Base-by-base conservation (phyloP, 1,140 invertebrate genomes). In the Samia ricini region DNA sequence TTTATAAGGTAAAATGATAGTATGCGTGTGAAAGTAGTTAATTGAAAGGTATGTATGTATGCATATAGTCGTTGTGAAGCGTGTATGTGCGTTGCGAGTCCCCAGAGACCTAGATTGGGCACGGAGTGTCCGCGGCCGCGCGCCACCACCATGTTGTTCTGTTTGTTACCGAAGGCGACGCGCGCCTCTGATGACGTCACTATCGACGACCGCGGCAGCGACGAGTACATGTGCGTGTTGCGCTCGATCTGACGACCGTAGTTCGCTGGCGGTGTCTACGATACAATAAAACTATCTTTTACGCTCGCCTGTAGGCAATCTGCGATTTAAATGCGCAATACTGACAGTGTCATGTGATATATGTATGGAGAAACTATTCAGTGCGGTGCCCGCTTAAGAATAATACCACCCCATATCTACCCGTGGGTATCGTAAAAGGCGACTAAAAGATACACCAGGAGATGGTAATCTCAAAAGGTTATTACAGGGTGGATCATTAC, bases 61-160 rank as follows among this genome's bases (percentile, higher is more conserved):
- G 49, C n/a, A 15, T n/a, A 18, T 50, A 20, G 51, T n/a, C n/a
- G 4, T 55, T 23, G n/a, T 1, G 8, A 55, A 55, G 55, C 55
- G 29, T 56, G 7, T 8, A 42, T 42, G 33, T 15, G 42, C 63
- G 63, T 69, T 71, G 66, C 54, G 60, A 51, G 19, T 62, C 54
- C 68, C 72, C 81, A 83, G 73, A 85, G 91, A 98, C 97, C 96
- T 97, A 98, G 91, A 92, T 97, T 96, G 67, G 97, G 97, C 74
- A 97, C 96, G 78, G 96, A 98, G 75, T 94, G 95, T 89, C 96
- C 97, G 91, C 96, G 93, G 56, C 85, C 89, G 74, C 91, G 91
- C 90, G 91, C 91, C 91, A 91, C 90, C 92, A 91, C 93, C 92
- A 91, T 94, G 76, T 79, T 77, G 33, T 84, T 74, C 54, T 71